Evolutionary conservation across 2,888 invertebrate species (phyloP).

Genomic region (Hecatera dysodea): DNA sequence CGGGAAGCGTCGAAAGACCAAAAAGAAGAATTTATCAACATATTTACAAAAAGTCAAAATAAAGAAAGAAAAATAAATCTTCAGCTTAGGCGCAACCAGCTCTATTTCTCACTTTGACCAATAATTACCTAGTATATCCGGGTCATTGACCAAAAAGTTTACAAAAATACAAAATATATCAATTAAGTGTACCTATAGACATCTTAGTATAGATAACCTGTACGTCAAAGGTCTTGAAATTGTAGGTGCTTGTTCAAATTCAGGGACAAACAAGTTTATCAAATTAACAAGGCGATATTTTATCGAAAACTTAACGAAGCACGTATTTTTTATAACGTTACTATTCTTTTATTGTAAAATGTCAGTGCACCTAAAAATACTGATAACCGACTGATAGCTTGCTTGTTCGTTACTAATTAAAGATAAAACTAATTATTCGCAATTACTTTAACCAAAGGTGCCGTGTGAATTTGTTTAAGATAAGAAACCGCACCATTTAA

Average conservation of each 20-base stretch:
- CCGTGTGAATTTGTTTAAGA: not conserved
- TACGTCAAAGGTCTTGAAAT: slow-evolving; percentile 14
- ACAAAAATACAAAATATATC: slow-evolving; percentile 6
- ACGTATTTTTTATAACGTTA: slow-evolving; percentile 5
- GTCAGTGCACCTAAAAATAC: not conserved
- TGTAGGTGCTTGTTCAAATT: not conserved
- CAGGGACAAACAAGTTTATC: slow-evolving; percentile 17
- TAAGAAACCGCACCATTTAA: not conserved
- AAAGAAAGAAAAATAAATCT: too few relatives aligned
- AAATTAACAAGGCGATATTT: slow-evolving; percentile 34
- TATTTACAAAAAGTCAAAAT: too few relatives aligned
- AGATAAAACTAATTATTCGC: not conserved
- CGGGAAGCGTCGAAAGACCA: too few relatives aligned
- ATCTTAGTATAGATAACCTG: slow-evolving; percentile 13
- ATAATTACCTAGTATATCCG: not conserved
- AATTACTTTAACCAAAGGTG: too few relatives aligned
- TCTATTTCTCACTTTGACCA: not conserved
- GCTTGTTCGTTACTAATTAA: not conserved
- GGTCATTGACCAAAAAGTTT: slow-evolving; percentile 14
- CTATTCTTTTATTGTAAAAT: not conserved
- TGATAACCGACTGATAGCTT: not conserved
- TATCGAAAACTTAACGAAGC: not conserved
- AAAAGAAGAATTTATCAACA: too few relatives aligned
- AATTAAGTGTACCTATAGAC: not conserved
- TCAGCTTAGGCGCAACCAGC: not conserved